Evolutionary conservation across 1,140 invertebrate genomes (phyloP), one percentile per base, ranked within the genome.

Genomic region (Diorhabda carinulata): DNA sequence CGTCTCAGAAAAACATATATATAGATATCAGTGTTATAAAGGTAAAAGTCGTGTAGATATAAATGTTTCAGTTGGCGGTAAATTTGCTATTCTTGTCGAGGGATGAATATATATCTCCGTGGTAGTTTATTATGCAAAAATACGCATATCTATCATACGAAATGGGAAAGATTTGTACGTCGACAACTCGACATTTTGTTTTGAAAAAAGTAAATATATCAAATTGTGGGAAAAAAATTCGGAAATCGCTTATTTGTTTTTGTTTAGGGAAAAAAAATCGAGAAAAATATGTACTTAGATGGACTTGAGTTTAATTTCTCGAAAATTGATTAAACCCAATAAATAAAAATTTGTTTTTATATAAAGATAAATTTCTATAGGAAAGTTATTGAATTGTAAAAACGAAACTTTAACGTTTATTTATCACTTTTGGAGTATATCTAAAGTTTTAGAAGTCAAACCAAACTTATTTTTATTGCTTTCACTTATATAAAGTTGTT

Each of bases 101-200:
- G 64, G 56, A 66, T 45, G 56, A 66, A 57, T 43, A 44, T 57
- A n/a, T n/a, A 25, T 60, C 10, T 10, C 10, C 6, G 10, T 10
- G 9, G 44, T n/a, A 47, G 64, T 66, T 66, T 66, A 66, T 66
- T 66, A 66, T 66, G 64, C 64, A 66, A 66, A 66, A 66, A 57
- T 66, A 57, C 64, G 59, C 52, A 65, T 40, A 66, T 66, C 64
- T 59, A 66, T 66, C 64, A 66, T 66, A 7, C 56, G 57, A 58
- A 56, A 62, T 62, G 61, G 43, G 61, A 9, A 41, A 43, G 4
- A 41, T 8, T 60, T 25, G 10, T 10, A 60, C 42, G 43, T 44
- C 6, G 25, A 25, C 25, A 25, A 25, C 25, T 25, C 25, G 25
- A 25, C 25, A 25, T 25, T 25, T 25, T 25, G 25, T 66, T 66